phyloP scores from a whole-genome alignment of 2,888 invertebrate genomes.

The Sphaeridia pumilis region DNA sequence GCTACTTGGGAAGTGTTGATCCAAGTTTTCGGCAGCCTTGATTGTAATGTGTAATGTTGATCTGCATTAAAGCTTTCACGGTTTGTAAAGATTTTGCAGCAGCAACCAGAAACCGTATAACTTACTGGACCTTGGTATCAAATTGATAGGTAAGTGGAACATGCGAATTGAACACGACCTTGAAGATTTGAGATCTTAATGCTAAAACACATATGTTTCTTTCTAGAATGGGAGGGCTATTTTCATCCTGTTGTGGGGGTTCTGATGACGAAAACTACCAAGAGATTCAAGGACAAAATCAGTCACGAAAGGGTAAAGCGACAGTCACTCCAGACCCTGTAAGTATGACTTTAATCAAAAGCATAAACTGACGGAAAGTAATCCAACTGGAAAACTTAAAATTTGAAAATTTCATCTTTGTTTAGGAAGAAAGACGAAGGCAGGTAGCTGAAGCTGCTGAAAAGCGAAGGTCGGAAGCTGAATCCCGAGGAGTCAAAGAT shows the following conservation, averaged over 20 bases:
- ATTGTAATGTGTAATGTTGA: no score
- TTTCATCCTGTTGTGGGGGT: slow-evolving; percentile 7
- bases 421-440: slow-evolving; percentile 23
- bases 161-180: no score
- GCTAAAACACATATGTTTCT: no score
- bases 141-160: no score
- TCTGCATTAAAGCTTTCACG: no score
- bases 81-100: no score
- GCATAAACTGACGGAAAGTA: neutral
- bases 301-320: neutral
- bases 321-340: slow-evolving; percentile 7
- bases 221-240: slow-evolving; percentile 7
- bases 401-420: neutral
- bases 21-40: no score
- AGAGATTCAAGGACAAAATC: neutral
- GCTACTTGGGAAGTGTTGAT: no score
- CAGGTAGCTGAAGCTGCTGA: slow-evolving; percentile 29
- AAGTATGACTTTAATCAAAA: neutral
- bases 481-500: slow-evolving; percentile 23
- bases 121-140: no score
- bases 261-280: slow-evolving; percentile 6
- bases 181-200: no score
- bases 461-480: slow-evolving; percentile 21
- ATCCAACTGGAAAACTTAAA: neutral
- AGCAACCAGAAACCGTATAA: no score